Percentiles rank a stretch among this genome's conserved stretches.
These are phyloP conservation scores for Pantherophis vulpinus DNA, from an alignment of 2,797 vertebrate species.

Conservation along the genomic window DNA sequence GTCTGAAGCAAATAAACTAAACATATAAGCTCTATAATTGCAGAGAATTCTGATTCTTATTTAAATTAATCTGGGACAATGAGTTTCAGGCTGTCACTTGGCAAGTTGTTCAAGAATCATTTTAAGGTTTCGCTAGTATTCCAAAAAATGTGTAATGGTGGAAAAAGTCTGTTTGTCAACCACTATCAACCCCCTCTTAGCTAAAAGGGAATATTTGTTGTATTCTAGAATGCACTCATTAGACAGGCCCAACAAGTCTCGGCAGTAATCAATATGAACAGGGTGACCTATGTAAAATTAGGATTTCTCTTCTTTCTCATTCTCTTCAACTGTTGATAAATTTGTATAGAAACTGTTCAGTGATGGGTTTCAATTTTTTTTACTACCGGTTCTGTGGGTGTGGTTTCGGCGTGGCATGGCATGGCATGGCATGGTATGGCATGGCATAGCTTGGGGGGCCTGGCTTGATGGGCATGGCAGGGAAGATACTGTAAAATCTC, in stretches of 20 bases:
- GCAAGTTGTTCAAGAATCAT: not conserved
- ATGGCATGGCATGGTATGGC: too few relatives aligned
- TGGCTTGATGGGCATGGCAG: too few relatives aligned
- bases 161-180: not conserved
- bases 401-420: too few relatives aligned
- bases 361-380: too few relatives aligned
- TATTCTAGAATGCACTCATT: not conserved
- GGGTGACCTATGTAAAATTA: not conserved
- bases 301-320: not conserved
- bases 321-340: not conserved
- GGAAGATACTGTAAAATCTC: too few relatives aligned
- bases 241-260: not conserved
- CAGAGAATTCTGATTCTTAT: not conserved
- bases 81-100: not conserved
- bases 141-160: not conserved
- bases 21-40: not conserved
- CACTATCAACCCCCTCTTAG: not conserved
- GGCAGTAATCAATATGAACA: not conserved
- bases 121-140: not conserved
- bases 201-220: not conserved
- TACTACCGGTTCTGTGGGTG: too few relatives aligned
- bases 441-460: too few relatives aligned
- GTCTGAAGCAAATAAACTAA: not conserved
- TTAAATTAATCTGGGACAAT: not conserved
- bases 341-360: not conserved